Conservation (phyloP, 2,113 vertebrate genomes). For the Lophochroa leadbeateri region DNA sequence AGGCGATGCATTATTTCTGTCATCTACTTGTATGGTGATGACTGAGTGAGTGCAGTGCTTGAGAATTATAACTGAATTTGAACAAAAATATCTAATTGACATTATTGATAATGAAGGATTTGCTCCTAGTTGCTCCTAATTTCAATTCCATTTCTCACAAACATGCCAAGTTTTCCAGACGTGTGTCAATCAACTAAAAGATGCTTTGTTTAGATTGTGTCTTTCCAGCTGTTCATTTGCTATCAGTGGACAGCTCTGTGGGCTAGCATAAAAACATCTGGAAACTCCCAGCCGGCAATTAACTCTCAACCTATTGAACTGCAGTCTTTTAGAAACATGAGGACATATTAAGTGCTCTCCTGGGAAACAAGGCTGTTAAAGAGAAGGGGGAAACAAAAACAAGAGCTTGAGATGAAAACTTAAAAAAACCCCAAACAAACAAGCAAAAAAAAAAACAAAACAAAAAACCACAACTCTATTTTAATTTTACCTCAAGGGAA, state of each 20-base stretch:
- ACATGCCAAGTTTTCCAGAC: neutral
- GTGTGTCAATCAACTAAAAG: slow-evolving; percentile 3
- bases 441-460: too few relatives aligned
- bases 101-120: slow-evolving; percentile 2
- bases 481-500: slow-evolving; percentile 61
- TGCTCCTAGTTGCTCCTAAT: neutral
- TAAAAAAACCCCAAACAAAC: neutral
- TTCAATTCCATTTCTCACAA: slow-evolving; percentile 1
- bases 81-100: neutral
- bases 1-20: neutral
- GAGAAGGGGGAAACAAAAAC: slow-evolving; percentile 28
- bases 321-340: slow-evolving; percentile 29
- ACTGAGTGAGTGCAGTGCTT: neutral
- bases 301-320: slow-evolving; percentile 49
- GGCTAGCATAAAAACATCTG: slow-evolving; percentile 18
- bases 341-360: slow-evolving; percentile 22
- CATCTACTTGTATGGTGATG: neutral
- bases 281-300: slow-evolving; percentile 43
- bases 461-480: neutral
- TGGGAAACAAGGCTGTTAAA: slow-evolving; percentile 47
- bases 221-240: slow-evolving; percentile 11
- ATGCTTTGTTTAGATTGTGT: neutral
- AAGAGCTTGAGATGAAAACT: neutral
- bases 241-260: neutral
- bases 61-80: neutral